Evolutionary conservation across 2,113 vertebrate genomes (phyloP), one percentile per base, ranked within the genome.

Genomic region (Chaenogobius annularis): DNA sequence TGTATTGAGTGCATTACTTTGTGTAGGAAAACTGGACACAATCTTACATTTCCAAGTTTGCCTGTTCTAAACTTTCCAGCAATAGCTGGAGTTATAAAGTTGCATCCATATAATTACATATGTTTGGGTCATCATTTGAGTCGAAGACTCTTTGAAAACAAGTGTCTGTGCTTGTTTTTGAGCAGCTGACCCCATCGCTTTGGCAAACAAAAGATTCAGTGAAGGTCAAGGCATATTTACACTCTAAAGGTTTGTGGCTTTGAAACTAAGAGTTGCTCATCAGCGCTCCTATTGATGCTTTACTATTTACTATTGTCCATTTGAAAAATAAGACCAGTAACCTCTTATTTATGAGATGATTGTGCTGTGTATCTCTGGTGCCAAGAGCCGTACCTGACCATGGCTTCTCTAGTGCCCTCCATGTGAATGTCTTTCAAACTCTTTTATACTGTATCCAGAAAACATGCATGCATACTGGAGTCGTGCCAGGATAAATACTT

Each of bases 401-500:
- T 35, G 58, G 15, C 58, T 26, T 35, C 61, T 63, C 8, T 63
- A 19, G 15, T 37, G 31, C 59, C 37, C 17, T 19, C 31, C 7
- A n/a, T 40, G 17, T 17, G 5, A 26, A 61, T 31, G 23, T 31
- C 22, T 35, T 61, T 14, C 58, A 62, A n/a, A 40, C 3, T 40
- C 35, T 19, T 63, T 11, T 63, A 43, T 40, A 11, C 59, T 43
- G 15, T 62, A 62, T 15, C 13, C 12, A 5, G 6, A 19, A 69
- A 63, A 31, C n/a, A 35, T 46, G 3, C 52, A 43, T 15, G 8
- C 37, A 40, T 66, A n/a, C 22, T 0, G 17, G 12, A n/a, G 44
- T 10, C 52, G 69, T n/a, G 48, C 23, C 56, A 62, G 20, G 52
- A 68, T 10, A 12, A 66, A 55, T 23, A 50, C 64, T 64, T 46